Conservation (phyloP, 2,113 vertebrate genomes). For the Atlantisia rogersi region DNA sequence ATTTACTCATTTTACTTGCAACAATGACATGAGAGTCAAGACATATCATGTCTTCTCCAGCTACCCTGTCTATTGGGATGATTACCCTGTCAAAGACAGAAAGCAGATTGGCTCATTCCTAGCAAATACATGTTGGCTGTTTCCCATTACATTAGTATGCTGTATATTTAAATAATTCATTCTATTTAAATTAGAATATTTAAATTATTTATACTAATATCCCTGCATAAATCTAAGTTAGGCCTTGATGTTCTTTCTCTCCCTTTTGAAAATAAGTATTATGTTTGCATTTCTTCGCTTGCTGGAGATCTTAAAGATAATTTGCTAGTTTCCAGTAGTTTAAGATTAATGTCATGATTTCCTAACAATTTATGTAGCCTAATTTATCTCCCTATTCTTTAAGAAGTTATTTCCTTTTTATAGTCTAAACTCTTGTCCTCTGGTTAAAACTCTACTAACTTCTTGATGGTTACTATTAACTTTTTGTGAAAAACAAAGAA, state of each 20-base stretch:
- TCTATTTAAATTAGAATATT: conserved; percentile 45
- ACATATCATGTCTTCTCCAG: not conserved
- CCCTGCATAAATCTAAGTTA: not conserved
- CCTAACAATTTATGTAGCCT: not conserved
- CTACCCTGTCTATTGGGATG: not conserved
- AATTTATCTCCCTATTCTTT: not conserved
- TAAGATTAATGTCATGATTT: not conserved
- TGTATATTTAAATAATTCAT: conserved; percentile 22
- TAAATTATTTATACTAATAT: conserved; percentile 36
- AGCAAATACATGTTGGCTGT: not conserved
- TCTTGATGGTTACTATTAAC: not conserved
- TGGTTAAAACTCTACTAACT: not conserved
- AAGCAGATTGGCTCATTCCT: not conserved
- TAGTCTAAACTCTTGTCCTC: not conserved
- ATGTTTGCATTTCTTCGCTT: not conserved
- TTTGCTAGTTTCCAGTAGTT: not conserved
- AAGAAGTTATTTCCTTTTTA: not conserved
- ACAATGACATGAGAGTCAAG: not conserved
- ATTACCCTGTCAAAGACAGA: not conserved
- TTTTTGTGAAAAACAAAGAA: not conserved
- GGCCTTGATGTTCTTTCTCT: not conserved
- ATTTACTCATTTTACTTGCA: not conserved
- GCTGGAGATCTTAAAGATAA: not conserved
- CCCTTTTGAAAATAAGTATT: not conserved
- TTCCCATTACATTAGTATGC: conserved; percentile 2